phyloP scores from a whole-genome alignment of 1,140 invertebrate species.

The Penaeus indicus region DNA sequence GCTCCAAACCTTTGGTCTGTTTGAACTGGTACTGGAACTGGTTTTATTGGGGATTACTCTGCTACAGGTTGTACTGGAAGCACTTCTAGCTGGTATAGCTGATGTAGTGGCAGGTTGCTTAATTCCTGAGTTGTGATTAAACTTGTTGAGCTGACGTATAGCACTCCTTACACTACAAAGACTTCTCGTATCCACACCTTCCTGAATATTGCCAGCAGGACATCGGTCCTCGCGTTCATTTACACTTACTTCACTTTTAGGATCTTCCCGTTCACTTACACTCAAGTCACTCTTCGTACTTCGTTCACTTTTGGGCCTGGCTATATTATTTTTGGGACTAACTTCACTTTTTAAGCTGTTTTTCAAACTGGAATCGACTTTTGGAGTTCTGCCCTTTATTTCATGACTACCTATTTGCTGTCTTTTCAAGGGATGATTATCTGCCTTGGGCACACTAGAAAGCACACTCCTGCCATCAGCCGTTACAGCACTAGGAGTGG shows the following conservation, averaged over 20 bases:
- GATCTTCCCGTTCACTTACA: slow-evolving; percentile 32
- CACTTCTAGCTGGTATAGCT: slow-evolving; percentile 56
- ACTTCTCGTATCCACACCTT: slow-evolving; percentile 59
- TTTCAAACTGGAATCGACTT: background rate
- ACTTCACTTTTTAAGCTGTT: no score
- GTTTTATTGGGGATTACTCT: slow-evolving; percentile 26
- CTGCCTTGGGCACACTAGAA: no score
- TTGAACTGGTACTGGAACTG: slow-evolving; percentile 56
- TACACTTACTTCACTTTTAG: background rate
- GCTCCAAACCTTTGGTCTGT: slow-evolving; percentile 32
- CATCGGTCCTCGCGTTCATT: background rate
- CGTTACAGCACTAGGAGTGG: background rate
- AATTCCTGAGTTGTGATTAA: slow-evolving; percentile 58
- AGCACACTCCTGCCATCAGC: background rate
- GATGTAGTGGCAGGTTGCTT: slow-evolving; percentile 58
- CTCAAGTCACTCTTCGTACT: no score
- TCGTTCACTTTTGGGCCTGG: background rate
- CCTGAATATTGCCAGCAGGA: background rate
- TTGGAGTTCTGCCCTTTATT: slow-evolving; percentile 18
- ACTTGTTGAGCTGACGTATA: slow-evolving; percentile 58
- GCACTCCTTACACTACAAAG: slow-evolving; percentile 56
- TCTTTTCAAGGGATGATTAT: background rate
- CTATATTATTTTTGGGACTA: background rate
- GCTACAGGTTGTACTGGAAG: slow-evolving; percentile 60
- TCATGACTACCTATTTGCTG: background rate